These are phyloP conservation scores for Hemitrygon akajei DNA, from an alignment of 2,797 vertebrate species.

Conservation along the genomic window DNA sequence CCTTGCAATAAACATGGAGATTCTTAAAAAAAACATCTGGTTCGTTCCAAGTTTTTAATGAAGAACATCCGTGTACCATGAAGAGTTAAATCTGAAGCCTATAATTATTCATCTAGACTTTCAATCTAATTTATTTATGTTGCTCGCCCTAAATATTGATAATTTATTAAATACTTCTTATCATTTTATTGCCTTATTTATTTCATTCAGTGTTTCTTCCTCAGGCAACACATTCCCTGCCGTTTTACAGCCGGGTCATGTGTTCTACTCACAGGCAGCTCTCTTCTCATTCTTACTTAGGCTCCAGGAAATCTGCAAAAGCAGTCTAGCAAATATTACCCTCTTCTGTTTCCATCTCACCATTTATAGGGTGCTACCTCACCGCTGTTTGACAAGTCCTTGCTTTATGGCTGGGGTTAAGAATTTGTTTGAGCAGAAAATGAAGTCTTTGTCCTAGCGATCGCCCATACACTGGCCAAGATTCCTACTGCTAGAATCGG, in stretches of 20 bases:
- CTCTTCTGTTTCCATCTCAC: background rate
- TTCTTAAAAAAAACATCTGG: conserved; percentile 17
- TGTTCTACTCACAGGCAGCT: background rate
- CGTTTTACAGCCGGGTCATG: background rate
- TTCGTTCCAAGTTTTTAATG: background rate
- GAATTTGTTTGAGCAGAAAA: background rate
- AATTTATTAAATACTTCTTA: background rate
- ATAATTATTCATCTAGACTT: background rate
- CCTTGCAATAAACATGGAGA: conserved; percentile 12
- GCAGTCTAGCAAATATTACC: background rate
- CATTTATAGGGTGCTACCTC: background rate
- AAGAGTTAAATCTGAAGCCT: background rate
- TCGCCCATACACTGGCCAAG: background rate
- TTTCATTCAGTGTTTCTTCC: background rate
- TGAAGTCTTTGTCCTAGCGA: background rate
- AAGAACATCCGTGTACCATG: background rate
- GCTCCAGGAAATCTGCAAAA: background rate
- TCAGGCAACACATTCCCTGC: background rate
- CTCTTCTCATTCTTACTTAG: background rate
- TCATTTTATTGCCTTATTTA: conserved; percentile 17
- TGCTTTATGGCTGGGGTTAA: background rate
- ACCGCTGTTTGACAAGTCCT: background rate
- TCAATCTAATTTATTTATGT: conserved; percentile 15
- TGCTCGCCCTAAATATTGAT: background rate
- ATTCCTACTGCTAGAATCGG: background rate